A percentile compares a stretch with the other conserved stretches of the same genome.
phyloP scores from a whole-genome alignment of 2,113 vertebrate species.

The Pollimyrus isidori region DNA sequence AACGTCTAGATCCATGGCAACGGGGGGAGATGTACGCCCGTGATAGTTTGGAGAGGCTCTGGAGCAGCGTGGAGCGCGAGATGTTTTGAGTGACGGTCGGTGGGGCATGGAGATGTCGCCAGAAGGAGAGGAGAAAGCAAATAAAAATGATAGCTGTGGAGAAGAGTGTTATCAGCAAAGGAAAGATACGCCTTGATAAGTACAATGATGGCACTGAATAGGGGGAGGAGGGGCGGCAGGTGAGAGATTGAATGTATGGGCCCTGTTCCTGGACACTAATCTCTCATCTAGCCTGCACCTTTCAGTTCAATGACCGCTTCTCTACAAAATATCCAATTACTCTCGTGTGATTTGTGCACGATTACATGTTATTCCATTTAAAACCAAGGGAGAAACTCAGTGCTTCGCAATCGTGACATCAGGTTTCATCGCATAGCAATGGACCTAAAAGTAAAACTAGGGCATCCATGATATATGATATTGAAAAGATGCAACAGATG shows the following conservation, averaged over 20 bases:
- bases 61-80: neutral
- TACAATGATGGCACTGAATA: neutral
- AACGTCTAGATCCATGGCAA: neutral
- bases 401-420: neutral
- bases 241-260: neutral
- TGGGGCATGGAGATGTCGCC: neutral
- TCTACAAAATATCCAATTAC: neutral
- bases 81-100: neutral
- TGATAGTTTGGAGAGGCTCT: neutral
- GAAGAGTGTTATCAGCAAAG: neutral
- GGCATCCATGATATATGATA: neutral
- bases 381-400: neutral
- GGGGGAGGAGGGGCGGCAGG: neutral
- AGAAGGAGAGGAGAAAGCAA: neutral
- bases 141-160: neutral
- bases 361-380: neutral
- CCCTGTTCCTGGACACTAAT: neutral
- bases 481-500: neutral
- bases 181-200: neutral
- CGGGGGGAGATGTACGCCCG: neutral
- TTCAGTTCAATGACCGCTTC: neutral
- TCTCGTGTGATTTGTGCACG: neutral
- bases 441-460: neutral
- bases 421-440: neutral
- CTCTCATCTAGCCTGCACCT: neutral